phyloP scores from a whole-genome alignment of 2,888 invertebrate genomes.

The Ectemnius continuus region DNA sequence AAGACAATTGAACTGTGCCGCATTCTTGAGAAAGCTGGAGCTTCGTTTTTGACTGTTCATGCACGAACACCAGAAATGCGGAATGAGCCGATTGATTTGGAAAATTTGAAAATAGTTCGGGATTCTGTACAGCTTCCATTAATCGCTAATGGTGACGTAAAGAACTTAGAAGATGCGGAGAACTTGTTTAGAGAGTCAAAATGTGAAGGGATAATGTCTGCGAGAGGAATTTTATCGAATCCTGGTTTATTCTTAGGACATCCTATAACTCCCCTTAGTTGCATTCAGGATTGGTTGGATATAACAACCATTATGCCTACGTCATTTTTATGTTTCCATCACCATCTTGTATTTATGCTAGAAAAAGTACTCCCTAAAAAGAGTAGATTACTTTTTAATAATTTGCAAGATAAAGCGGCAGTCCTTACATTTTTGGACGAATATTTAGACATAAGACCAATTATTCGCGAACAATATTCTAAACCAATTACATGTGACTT shows the following conservation, averaged over 20 bases:
- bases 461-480: slow-evolving; percentile 30
- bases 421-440: slow-evolving; percentile 86
- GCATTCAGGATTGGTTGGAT: slow-evolving; percentile 90
- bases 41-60: slow-evolving; percentile 93
- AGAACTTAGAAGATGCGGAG: slow-evolving; percentile 85
- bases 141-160: slow-evolving; percentile 95
- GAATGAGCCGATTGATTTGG: slow-evolving; percentile 85
- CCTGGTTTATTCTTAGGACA: slow-evolving; percentile 92
- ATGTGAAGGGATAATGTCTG: slow-evolving; percentile 93
- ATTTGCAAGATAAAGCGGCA: slow-evolving; percentile 83
- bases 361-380: slow-evolving; percentile 87
- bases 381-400: slow-evolving; percentile 89
- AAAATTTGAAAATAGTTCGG: slow-evolving; percentile 85
- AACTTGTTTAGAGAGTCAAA: slow-evolving; percentile 83
- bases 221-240: slow-evolving; percentile 93
- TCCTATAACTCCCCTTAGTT: slow-evolving; percentile 84
- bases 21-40: slow-evolving; percentile 90
- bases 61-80: slow-evolving; percentile 93
- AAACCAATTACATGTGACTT: slow-evolving; percentile 43
- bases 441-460: slow-evolving; percentile 79
- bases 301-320: slow-evolving; percentile 81
- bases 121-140: slow-evolving; percentile 88
- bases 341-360: slow-evolving; percentile 97
- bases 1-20: slow-evolving; percentile 89
- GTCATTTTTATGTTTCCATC: slow-evolving; percentile 92